Evolutionary conservation across 1,140 invertebrate genomes (phyloP), one percentile per base, ranked within the genome.

Genomic region (Drosophila miranda): DNA sequence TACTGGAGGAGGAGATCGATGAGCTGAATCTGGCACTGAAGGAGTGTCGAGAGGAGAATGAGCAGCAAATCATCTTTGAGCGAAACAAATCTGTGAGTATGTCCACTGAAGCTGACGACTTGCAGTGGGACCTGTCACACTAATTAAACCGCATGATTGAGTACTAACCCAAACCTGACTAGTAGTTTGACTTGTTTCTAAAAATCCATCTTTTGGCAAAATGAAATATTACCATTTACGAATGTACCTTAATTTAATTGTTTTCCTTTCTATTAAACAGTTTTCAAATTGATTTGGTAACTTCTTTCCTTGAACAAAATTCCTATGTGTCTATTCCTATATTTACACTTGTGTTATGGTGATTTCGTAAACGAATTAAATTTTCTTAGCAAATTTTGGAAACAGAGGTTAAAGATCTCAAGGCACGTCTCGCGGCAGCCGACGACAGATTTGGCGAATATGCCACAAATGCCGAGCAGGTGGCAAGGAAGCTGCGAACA

Each of bases 61-160:
- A 94, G 87, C 93, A 94, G 73, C 93, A 94, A 89, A 92, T 94
- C 60, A 89, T 93, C 30, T 94, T 93, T 91, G 92, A 94, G 66
- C 92, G 92, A 48, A 92, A 92, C 48, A 93, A 94, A 94, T 93
- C 94, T 86, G 94, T 95, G 93, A 95, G 94, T 94, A 93, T 91
- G 78, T 77, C 91, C 54, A 62, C 86, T 28, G 77, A 89, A 48
- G 58, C 60, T 57, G 83, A 72, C 52, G 88, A 71, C 74, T 90
- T 83, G 45, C 68, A 64, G 53, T 90, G 83, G 78, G 78, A 84
- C 66, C 38, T 63, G 21, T 72, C 53, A 53, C 46, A 53, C 59
- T 74, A 42, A 72, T 50, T 58, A 71, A 68, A 61, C 57, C 44
- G 26, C 30, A 28, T 28, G 55, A 58, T 28, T 19, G 26, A 16